phyloP scores from a whole-genome alignment of 1,140 invertebrate species.

The Drosophila carrolli region DNA sequence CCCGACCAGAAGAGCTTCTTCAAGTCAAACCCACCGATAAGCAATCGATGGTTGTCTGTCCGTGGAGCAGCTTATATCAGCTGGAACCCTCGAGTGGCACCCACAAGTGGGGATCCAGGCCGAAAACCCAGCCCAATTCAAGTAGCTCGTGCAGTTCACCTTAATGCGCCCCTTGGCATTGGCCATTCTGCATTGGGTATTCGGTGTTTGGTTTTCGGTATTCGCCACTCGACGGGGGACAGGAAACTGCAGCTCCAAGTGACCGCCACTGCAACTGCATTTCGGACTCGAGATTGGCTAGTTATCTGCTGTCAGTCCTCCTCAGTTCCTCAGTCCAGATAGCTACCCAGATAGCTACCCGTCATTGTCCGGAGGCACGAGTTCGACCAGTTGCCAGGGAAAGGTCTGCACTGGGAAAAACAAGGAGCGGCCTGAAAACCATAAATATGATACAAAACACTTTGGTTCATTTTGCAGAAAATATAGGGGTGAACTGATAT shows the following conservation, averaged over 20 bases:
- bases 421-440: no score
- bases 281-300: constrained; percentile 47
- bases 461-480: no score
- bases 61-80: constrained; percentile 14
- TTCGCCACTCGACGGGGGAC: constrained; percentile 25
- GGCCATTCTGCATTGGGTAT: neutral
- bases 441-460: no score
- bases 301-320: constrained; percentile 50
- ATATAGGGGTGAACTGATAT: no score
- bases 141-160: constrained; percentile 45
- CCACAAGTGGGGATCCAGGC: constrained; percentile 1
- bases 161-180: constrained; percentile 39
- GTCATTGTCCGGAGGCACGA: constrained; percentile 69
- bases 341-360: constrained; percentile 44
- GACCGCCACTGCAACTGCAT: constrained; percentile 48
- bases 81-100: constrained; percentile 9
- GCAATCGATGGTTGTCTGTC: constrained; percentile 33
- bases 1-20: constrained; percentile 2
- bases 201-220: neutral
- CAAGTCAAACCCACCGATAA: constrained; percentile 35
- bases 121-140: constrained; percentile 29
- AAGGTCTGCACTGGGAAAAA: constrained; percentile 1
- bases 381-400: constrained; percentile 1
- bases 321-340: constrained; percentile 6
- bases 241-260: constrained; percentile 58